These are phyloP conservation scores for Chymomyza fuscimana DNA, from an alignment of 2,888 invertebrate species.

Conservation along the genomic window DNA sequence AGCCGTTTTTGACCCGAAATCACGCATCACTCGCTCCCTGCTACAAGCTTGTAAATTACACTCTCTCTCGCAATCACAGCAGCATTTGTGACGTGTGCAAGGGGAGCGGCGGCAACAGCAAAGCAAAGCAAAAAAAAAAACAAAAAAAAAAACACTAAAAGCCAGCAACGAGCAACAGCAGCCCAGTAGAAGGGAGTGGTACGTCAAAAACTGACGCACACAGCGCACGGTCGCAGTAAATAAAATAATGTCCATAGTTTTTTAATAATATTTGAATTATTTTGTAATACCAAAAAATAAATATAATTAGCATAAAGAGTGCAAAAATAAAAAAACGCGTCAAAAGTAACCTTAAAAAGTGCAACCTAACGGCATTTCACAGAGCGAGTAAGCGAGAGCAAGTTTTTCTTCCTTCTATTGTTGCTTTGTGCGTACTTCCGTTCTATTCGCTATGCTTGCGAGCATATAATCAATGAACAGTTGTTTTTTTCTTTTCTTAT, in stretches of 20 bases:
- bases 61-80: slow-evolving; percentile 32
- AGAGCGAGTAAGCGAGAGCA: slow-evolving; percentile 39
- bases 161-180: slow-evolving; percentile 46
- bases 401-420: neutral
- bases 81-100: slow-evolving; percentile 48
- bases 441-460: neutral
- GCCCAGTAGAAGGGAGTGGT: slow-evolving; percentile 80
- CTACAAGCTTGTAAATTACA: slow-evolving; percentile 58
- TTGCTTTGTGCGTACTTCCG: neutral
- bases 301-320: slow-evolving; percentile 9
- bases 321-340: neutral
- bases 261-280: slow-evolving; percentile 36
- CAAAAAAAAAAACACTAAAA: slow-evolving; percentile 4
- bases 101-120: slow-evolving; percentile 50
- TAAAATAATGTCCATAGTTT: slow-evolving; percentile 53
- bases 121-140: slow-evolving; percentile 56
- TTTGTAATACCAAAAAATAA: slow-evolving; percentile 25
- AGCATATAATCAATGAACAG: slow-evolving; percentile 2
- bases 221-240: slow-evolving; percentile 72
- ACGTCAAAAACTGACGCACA: slow-evolving; percentile 80
- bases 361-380: slow-evolving; percentile 32
- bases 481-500: neutral
- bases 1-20: slow-evolving; percentile 59
- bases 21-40: slow-evolving; percentile 62
- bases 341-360: slow-evolving; percentile 25